Percentiles rank a stretch among this genome's conserved stretches.
Conservation (phyloP, 2,888 invertebrate species). For the Sipha maydis region DNA sequence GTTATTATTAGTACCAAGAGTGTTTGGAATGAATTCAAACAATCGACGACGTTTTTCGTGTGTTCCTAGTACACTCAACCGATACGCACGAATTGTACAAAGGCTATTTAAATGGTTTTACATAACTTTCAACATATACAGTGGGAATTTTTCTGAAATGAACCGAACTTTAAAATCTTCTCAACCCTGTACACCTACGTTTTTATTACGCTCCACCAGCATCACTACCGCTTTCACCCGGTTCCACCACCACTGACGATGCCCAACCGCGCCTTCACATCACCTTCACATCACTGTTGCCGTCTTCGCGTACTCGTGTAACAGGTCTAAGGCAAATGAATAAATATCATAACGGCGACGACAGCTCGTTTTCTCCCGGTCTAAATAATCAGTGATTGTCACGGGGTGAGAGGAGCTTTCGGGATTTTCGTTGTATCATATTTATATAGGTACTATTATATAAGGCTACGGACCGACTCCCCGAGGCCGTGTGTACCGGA, state of each 20-base stretch:
- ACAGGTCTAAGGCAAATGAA: not conserved
- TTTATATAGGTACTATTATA: not conserved
- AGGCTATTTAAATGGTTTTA: conserved; percentile 25
- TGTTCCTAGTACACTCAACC: not conserved
- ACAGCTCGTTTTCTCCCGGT: not conserved
- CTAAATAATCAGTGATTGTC: not conserved
- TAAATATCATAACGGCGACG: not conserved
- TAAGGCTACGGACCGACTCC: not conserved
- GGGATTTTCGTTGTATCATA: not conserved
- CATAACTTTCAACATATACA: not conserved
- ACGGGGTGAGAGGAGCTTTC: not conserved
- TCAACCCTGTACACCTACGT: not conserved
- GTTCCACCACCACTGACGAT: no score
- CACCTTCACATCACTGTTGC: no score
- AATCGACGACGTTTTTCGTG: no score
- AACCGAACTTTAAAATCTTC: not conserved
- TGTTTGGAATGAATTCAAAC: no score
- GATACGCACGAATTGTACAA: not conserved
- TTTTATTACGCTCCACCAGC: not conserved
- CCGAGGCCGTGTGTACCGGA: not conserved
- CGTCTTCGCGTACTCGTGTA: not conserved
- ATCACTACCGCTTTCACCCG: no score
- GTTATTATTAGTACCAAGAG: no score
- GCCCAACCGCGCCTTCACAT: no score
- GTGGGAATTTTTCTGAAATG: not conserved